Percentiles rank a stretch among this genome's conserved stretches.
phyloP scores from a whole-genome alignment of 2,797 vertebrate genomes.

The Momotus momota region DNA sequence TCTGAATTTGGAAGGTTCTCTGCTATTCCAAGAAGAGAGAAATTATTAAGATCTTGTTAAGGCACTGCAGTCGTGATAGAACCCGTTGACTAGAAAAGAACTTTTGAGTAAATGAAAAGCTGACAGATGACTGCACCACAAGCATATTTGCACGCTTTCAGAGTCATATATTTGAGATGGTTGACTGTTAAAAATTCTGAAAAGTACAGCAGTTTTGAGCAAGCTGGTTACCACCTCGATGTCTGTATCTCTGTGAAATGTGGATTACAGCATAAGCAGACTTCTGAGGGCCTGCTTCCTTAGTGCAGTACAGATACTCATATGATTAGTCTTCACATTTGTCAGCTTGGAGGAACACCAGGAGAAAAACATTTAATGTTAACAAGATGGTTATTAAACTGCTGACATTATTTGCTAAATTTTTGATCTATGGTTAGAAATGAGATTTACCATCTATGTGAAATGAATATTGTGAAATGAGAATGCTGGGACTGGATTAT shows the following conservation, averaged over 20 bases:
- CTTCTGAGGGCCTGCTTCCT: background rate
- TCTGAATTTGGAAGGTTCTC: background rate
- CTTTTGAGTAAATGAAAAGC: background rate
- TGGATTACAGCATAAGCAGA: background rate
- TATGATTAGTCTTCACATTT: background rate
- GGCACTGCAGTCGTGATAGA: background rate
- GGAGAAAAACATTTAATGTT: background rate
- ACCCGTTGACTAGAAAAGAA: background rate
- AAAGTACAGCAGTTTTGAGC: background rate
- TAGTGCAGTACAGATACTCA: background rate
- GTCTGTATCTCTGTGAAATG: background rate
- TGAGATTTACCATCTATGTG: background rate
- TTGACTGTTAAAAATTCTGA: background rate
- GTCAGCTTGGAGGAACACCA: background rate
- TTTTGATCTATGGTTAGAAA: background rate
- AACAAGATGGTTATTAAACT: background rate
- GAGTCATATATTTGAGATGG: background rate
- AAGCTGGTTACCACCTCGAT: background rate
- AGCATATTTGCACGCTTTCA: background rate
- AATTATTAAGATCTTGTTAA: background rate
- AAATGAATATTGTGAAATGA: background rate
- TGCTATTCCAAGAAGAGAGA: background rate
- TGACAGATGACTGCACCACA: background rate
- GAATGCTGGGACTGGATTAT: background rate
- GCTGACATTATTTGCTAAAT: background rate